These are phyloP conservation scores for Aelia acuminata DNA, from an alignment of 2,888 invertebrate genomes.

Conservation along the genomic window DNA sequence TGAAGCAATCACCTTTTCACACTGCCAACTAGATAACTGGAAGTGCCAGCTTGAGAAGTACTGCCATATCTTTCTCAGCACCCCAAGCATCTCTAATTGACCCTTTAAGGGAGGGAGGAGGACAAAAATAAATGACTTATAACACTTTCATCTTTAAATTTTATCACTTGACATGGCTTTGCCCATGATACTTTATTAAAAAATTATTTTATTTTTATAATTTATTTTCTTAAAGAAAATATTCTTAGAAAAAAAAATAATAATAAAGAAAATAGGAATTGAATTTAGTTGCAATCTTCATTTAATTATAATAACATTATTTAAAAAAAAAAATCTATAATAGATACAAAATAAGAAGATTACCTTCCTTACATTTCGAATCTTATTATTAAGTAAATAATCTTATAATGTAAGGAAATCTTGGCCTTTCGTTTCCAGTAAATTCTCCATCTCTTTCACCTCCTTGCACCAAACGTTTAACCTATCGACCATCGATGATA, in stretches of 20 bases:
- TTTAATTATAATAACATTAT: slow-evolving; percentile 17
- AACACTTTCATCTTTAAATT: not conserved
- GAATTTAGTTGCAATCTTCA: slow-evolving; percentile 17
- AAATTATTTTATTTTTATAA: not conserved
- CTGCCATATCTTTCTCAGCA: not conserved
- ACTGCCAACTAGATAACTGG: not conserved
- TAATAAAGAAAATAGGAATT: not conserved
- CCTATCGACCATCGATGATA: slow-evolving; percentile 79
- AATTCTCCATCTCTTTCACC: slow-evolving; percentile 79
- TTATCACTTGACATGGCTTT: not conserved
- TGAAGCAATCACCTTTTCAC: not conserved
- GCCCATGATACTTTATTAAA: not conserved
- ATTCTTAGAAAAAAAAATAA: too few relatives aligned
- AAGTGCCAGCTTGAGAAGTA: not conserved
- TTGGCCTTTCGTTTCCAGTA: slow-evolving; percentile 81
- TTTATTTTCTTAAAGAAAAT: slow-evolving; percentile 5
- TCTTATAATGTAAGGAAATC: slow-evolving; percentile 81
- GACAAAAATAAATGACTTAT: not conserved
- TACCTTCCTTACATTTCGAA: not conserved
- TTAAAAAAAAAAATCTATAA: not conserved
- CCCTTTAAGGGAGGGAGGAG: slow-evolving; percentile 28
- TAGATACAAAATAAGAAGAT: slow-evolving; percentile 2
- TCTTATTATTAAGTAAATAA: not conserved
- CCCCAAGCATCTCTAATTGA: not conserved
- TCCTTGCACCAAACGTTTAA: slow-evolving; percentile 82